These are phyloP conservation scores for Myrmecobius fasciatus DNA, from an alignment of 2,113 vertebrate species.

Conservation along the genomic window DNA sequence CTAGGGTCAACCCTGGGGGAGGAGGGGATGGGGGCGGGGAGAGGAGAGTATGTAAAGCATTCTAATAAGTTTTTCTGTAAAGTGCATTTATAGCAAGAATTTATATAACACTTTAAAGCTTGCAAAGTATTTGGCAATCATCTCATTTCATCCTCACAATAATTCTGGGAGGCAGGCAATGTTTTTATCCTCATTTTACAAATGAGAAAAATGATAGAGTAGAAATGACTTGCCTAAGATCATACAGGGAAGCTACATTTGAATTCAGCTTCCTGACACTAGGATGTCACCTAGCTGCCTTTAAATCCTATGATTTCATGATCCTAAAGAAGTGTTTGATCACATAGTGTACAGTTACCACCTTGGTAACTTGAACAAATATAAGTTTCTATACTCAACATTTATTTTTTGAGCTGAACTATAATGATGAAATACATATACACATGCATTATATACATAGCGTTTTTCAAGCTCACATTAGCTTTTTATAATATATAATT, in stretches of 20 bases:
- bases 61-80: background rate
- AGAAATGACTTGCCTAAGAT: background rate
- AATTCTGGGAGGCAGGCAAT: background rate
- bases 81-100: background rate
- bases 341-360: conserved; percentile 11
- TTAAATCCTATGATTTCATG: background rate
- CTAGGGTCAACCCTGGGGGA: background rate
- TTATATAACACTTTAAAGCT: background rate
- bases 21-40: too few species aligned
- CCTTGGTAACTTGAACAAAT: conserved; percentile 56
- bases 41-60: too few species aligned
- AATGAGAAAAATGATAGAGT: background rate
- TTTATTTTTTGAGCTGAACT: conserved; percentile 68
- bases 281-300: background rate
- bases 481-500: background rate
- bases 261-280: background rate
- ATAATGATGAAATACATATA: conserved; percentile 33
- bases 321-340: background rate
- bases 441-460: background rate
- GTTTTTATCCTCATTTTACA: background rate
- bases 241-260: background rate
- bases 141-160: background rate
- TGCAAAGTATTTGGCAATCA: background rate
- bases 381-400: conserved; percentile 71
- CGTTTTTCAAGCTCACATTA: background rate